These are phyloP conservation scores for Champsocephalus gunnari DNA, from an alignment of 2,797 vertebrate genomes.

Conservation along the genomic window DNA sequence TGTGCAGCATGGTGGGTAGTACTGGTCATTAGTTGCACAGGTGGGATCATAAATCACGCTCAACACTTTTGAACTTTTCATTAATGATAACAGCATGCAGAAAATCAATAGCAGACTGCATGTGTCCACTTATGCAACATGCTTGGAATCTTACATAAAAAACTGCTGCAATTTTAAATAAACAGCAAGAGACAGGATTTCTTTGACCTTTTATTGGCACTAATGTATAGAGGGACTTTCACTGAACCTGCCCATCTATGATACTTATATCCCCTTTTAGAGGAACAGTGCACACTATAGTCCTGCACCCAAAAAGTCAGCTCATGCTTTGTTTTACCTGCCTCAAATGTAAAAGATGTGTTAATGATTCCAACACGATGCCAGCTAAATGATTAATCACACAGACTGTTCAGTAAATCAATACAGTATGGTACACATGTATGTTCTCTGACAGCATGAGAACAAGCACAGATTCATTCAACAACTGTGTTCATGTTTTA, in stretches of 20 bases:
- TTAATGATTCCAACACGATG: neutral
- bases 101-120: slow-evolving; percentile 13
- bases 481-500: neutral
- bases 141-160: slow-evolving; percentile 5
- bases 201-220: neutral
- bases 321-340: neutral
- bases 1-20: slow-evolving; percentile 30
- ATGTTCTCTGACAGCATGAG: slow-evolving; percentile 1
- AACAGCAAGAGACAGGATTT: neutral
- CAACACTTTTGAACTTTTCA: slow-evolving; percentile 62
- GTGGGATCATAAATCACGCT: slow-evolving; percentile 59
- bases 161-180: neutral
- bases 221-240: neutral
- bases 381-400: neutral
- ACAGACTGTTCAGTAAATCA: slow-evolving; percentile 3
- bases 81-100: slow-evolving; percentile 38
- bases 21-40: slow-evolving; percentile 55
- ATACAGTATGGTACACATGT: neutral
- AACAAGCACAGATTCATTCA: slow-evolving; percentile 2
- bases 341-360: slow-evolving; percentile 6
- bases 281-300: neutral
- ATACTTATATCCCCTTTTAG: neutral
- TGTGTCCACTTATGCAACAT: slow-evolving; percentile 14
- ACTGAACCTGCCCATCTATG: neutral
- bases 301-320: neutral